These are phyloP conservation scores for Lycodopsis pacificus DNA, from an alignment of 2,797 vertebrate genomes.

Conservation along the genomic window DNA sequence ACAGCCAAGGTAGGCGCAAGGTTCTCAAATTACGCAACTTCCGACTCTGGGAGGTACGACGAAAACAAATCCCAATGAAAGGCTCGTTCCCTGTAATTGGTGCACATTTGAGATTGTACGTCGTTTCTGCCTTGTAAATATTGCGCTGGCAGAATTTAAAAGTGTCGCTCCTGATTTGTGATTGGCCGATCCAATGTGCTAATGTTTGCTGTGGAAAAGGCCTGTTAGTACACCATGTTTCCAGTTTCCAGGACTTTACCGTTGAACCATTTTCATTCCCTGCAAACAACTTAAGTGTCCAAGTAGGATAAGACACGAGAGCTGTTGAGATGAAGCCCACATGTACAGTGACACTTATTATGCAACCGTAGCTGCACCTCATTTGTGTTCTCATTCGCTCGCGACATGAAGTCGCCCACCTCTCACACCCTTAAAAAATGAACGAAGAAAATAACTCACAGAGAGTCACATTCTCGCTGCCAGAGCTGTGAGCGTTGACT, in stretches of 20 bases:
- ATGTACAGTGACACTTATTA: background rate
- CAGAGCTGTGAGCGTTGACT: slow-evolving; percentile 26
- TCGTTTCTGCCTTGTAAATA: background rate
- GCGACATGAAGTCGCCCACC: slow-evolving; percentile 14
- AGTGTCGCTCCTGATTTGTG: background rate
- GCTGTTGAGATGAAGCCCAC: background rate
- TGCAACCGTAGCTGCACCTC: background rate
- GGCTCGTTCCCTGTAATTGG: too few relatives aligned
- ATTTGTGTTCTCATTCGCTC: slow-evolving; percentile 6
- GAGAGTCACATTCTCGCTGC: slow-evolving; percentile 47
- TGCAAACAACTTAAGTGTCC: background rate
- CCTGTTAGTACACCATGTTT: background rate
- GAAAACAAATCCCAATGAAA: too few relatives aligned
- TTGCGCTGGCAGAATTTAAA: background rate
- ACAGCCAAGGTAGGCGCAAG: too few relatives aligned
- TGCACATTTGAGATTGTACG: background rate
- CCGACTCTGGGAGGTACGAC: too few relatives aligned
- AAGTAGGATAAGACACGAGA: background rate
- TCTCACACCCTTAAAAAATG: slow-evolving; percentile 39
- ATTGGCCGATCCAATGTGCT: too few relatives aligned
- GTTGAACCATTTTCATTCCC: background rate
- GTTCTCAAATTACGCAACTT: too few relatives aligned
- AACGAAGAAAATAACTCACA: slow-evolving; percentile 17
- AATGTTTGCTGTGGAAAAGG: background rate
- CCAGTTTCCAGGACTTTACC: background rate